phyloP scores from a whole-genome alignment of 2,113 vertebrate species.

The Xenopus laevis region DNA sequence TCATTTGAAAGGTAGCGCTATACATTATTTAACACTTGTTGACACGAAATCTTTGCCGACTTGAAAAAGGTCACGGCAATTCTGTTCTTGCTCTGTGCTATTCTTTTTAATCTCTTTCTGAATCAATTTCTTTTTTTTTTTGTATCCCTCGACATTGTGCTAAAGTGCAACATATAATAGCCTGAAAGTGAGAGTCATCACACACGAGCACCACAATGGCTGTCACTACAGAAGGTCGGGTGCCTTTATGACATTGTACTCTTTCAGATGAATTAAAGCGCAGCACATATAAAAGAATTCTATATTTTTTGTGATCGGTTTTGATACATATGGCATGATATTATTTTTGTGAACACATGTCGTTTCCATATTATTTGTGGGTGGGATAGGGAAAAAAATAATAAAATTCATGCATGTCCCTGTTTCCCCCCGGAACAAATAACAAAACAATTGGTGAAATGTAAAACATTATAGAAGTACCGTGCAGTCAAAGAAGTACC shows the following conservation, averaged over 20 bases:
- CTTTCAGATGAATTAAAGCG: no score
- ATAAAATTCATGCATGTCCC: slow-evolving; percentile 36
- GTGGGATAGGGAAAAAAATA: slow-evolving; percentile 19
- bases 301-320: neutral
- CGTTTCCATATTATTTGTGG: slow-evolving; percentile 36
- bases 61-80: slow-evolving; percentile 9
- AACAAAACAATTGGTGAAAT: no score
- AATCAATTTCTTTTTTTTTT: neutral
- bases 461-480: no score
- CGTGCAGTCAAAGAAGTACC: neutral
- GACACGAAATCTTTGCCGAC: slow-evolving; percentile 27
- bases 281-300: no score
- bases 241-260: no score
- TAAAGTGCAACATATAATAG: neutral
- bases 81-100: neutral
- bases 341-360: slow-evolving; percentile 38
- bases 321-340: slow-evolving; percentile 39
- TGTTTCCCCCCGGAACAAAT: slow-evolving; percentile 19
- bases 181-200: no score
- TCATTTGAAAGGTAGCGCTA: slow-evolving; percentile 59
- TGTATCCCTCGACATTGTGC: neutral
- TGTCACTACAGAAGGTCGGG: no score
- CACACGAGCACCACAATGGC: no score
- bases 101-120: neutral
- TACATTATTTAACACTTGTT: slow-evolving; percentile 40